Base-by-base conservation (phyloP, 2,113 vertebrate species). In the Engraulis encrasicolus region DNA sequence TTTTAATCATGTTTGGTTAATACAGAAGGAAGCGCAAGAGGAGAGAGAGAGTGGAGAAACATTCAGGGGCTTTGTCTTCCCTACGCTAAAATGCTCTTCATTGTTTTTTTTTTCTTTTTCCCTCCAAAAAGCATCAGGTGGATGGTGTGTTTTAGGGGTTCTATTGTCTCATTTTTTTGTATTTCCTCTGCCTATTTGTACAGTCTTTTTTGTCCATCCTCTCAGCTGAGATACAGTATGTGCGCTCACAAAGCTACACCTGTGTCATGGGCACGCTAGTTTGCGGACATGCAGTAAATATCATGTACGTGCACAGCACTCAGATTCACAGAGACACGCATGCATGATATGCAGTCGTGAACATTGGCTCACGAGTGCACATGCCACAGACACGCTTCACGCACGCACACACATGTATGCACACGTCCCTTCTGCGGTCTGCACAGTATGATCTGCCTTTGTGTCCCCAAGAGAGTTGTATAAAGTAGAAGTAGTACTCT, bases 1-100 rank as follows among this genome's bases (percentile, higher is more conserved):
- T 94, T 94, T 95, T 93, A 95, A 94, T 94, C 93, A 92, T 91
- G 91, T 94, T 93, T 92, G 88, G 89, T 90, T 94, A 94, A 93
- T 95, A 92, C 90, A 89, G 88, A 86, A 84, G 90, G 88, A 90
- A 89, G 88, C 89, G 85, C 84, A 89, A 89, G 91, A 84, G 85
- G 12, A 37, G 2, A 90, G 89, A 89, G 91, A 84, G 85, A 6
- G 27, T 0, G 90, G 89, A 89, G 86, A 90, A 90, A 91, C 90
- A 91, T 82, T 84, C 87, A 84, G 83, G n/a, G 80, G 82, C 82
- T 91, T 92, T 94, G 92, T 94, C 85, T 92, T n/a, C 86, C 86
- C 88, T 90, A 83, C 90, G 89, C 90, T n/a, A 92, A 92, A 92
- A 91, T 84, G 85, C 84, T 84, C 81, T 86, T 84, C 89, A 91